A percentile compares a stretch with the other conserved stretches of the same genome.
Conservation (phyloP, 2,113 vertebrate species). For the Recurvirostra avosetta region DNA sequence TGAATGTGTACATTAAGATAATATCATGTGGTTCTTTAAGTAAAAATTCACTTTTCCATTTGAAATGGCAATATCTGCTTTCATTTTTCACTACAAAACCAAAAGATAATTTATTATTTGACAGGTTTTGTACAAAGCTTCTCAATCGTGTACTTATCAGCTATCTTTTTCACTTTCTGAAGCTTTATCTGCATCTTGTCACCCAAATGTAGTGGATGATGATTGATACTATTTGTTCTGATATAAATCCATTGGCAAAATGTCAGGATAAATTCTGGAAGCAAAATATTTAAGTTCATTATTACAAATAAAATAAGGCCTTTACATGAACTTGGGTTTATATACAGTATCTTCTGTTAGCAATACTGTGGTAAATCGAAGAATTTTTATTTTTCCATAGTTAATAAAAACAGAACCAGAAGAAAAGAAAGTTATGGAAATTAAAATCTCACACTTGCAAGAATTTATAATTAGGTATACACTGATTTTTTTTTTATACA, state of each 20-base stretch:
- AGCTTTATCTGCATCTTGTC: neutral
- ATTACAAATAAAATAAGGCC: neutral
- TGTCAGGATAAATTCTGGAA: neutral
- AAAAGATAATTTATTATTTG: neutral
- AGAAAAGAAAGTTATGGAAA: neutral
- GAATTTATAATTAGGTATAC: neutral
- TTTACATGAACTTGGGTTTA: neutral
- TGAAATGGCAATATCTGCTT: neutral
- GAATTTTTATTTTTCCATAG: neutral
- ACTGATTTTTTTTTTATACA: neutral
- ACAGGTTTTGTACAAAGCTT: neutral
- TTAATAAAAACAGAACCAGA: neutral
- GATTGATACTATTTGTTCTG: neutral
- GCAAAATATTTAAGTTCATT: neutral
- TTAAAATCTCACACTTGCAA: neutral
- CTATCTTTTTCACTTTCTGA: neutral
- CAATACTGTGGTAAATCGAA: neutral
- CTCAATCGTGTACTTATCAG: neutral
- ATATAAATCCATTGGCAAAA: neutral
- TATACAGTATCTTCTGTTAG: neutral
- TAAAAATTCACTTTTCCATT: neutral
- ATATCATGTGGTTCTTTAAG: neutral
- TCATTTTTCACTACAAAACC: neutral
- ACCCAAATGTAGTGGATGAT: neutral
- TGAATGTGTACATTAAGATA: neutral